Evolutionary conservation across 2,113 vertebrate species (phyloP), one percentile per base, ranked within the genome.

Genomic region (Parus major): DNA sequence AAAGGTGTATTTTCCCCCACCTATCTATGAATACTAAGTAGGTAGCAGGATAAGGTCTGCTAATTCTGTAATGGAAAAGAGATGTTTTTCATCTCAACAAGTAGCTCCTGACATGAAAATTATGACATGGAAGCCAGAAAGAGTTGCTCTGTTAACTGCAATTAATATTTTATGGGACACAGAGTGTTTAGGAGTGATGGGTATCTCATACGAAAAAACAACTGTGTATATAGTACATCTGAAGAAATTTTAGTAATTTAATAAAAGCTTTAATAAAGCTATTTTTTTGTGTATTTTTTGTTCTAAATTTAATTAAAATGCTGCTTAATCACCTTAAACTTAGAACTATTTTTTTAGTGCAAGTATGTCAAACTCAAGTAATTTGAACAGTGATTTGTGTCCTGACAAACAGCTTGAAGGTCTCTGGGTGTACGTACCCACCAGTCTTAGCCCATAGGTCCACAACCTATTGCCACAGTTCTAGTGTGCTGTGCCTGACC

Each of bases 391-490:
- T 53, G 72, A n/a, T 83, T 77, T 77, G 9, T 72, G 36, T 52
- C 36, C 16, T 91, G n/a, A 24, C 15, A 56, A 52, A 25, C 42
- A 60, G 7, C 41, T 35, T 83, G 77, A 36, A 66, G 73, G 41
- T 31, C 28, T 69, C 42, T 33, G 59, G 29, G 17, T 56, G 5
- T 41, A 3, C 35, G 13, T 50, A 27, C 11, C 15, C 6, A 17
- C 13, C 21, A 9, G 27, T 23, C 68, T 79, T n/a, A 55, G 33
- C 18, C 35, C 0, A 0, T 33, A 3, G 0, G 0, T 60, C 27
- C 21, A 31, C 27, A 44, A 16, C 29, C 41, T 56, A 0, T 53
- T 77, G 4, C 24, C 55, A 23, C 44, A 69, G 33, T 24, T 88
- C 35, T n/a, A 7, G 11, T 5, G 8, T 66, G 10, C 60, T 53